phyloP scores from a whole-genome alignment of 35 echinoderm and acorn worm genomes.

The Holothuria glaberrima region DNA sequence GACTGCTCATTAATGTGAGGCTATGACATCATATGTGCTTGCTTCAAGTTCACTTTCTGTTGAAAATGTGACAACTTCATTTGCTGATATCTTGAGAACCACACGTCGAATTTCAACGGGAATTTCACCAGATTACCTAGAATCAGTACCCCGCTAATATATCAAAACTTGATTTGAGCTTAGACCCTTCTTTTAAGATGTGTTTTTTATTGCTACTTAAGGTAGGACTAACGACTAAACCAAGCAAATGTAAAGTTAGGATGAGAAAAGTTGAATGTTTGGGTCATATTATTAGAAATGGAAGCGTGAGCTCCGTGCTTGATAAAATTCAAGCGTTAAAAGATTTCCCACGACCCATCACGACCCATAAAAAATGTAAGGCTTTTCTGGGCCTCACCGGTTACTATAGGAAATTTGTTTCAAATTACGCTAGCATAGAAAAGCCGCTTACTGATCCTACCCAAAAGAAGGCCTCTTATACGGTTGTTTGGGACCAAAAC shows the following conservation, averaged over 20 bases:
- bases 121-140: too few species aligned
- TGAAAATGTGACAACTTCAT: too few species aligned
- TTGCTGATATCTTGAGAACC: too few species aligned
- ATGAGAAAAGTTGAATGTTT: not conserved
- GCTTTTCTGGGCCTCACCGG: conserved; percentile 46
- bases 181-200: too few species aligned
- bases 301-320: not conserved
- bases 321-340: not conserved
- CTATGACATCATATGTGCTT: too few species aligned
- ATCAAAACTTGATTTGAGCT: too few species aligned
- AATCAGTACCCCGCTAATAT: too few species aligned
- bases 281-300: not conserved
- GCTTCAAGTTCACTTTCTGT: too few species aligned
- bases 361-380: conserved; percentile 50
- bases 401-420: conserved; percentile 42
- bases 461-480: not conserved
- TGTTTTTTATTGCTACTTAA: too few species aligned
- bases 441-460: conserved; percentile 44
- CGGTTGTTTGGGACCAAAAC: not conserved
- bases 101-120: too few species aligned
- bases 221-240: not conserved
- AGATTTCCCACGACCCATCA: not conserved
- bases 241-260: not conserved
- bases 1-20: too few species aligned
- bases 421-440: conserved; percentile 27